These are phyloP conservation scores for Panulirus ornatus DNA, from an alignment of 1,140 invertebrate genomes.

Conservation along the genomic window DNA sequence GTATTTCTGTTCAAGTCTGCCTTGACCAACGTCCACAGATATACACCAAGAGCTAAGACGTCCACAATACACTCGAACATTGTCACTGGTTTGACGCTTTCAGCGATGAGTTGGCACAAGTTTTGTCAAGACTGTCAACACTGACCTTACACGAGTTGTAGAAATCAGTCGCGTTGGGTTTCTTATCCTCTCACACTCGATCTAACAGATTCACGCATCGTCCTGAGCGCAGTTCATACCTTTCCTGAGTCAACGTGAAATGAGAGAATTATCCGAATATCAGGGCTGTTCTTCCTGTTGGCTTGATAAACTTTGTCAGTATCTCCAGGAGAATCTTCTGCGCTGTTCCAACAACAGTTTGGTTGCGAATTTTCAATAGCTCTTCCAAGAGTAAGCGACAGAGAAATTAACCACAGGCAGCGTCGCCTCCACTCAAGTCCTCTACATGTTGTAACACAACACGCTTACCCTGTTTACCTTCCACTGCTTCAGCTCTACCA, in stretches of 20 bases:
- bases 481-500: not conserved
- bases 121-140: conserved; percentile 29
- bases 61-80: conserved; percentile 4
- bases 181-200: conserved; percentile 5
- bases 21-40: not conserved
- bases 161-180: not conserved
- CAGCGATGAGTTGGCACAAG: conserved; percentile 5
- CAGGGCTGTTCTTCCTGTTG: not conserved
- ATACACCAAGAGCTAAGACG: not conserved
- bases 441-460: not conserved
- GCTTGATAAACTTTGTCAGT: not conserved
- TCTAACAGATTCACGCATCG: too few species aligned
- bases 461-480: not conserved
- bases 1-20: not conserved
- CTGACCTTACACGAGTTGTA: not conserved
- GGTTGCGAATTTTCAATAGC: not conserved
- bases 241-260: not conserved
- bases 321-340: not conserved
- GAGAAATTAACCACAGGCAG: not conserved
- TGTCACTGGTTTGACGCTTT: not conserved
- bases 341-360: too few species aligned
- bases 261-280: not conserved
- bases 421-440: too few species aligned
- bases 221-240: not conserved
- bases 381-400: not conserved